phyloP scores from a whole-genome alignment of 2,113 vertebrate species.

The Vombatus ursinus region DNA sequence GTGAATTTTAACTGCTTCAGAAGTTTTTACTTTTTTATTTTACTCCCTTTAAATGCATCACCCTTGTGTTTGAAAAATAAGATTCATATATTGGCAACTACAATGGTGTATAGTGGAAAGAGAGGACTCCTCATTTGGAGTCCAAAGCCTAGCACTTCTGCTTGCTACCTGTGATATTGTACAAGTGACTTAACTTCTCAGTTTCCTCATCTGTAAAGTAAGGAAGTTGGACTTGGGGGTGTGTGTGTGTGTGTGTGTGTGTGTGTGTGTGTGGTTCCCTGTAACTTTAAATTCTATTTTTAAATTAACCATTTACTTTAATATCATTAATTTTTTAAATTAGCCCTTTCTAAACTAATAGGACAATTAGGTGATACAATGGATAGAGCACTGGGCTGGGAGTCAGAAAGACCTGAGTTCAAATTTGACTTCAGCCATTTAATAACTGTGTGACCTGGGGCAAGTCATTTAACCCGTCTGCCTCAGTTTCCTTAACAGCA shows the following conservation, averaged over 20 bases:
- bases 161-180: neutral
- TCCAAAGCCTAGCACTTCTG: neutral
- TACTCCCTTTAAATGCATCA: neutral
- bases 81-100: neutral
- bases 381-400: neutral
- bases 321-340: neutral
- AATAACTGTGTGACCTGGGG: neutral
- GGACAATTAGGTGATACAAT: neutral
- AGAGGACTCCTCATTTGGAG: neutral
- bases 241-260: neutral
- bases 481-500: neutral
- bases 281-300: neutral
- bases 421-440: neutral
- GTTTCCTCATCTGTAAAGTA: neutral
- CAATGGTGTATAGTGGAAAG: neutral
- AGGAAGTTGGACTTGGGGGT: neutral
- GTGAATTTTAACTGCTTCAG: neutral
- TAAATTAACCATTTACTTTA: neutral
- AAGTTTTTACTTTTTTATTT: neutral
- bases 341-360: neutral
- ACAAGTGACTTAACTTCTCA: neutral
- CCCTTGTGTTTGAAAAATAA: constrained; percentile 1
- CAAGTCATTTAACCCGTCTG: neutral
- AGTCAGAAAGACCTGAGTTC: neutral
- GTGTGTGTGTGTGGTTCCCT: neutral